Conservation (phyloP, 1,140 invertebrate species). For the Delia radicum region DNA sequence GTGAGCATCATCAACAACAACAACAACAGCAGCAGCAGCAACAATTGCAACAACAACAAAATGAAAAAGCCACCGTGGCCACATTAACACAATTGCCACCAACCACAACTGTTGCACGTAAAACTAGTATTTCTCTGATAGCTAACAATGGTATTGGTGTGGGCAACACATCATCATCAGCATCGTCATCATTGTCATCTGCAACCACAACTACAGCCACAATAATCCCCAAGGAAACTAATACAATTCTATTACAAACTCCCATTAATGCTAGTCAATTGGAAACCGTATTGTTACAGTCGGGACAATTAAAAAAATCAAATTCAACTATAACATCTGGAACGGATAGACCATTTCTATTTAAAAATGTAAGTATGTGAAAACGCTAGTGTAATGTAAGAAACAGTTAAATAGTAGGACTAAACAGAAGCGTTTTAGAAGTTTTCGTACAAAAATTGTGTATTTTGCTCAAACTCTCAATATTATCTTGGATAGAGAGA, state of each 20-base stretch:
- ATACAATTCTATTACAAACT: constrained; percentile 52
- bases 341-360: constrained; percentile 46
- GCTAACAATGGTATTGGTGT: not conserved
- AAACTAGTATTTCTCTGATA: constrained; percentile 29
- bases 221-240: constrained; percentile 24
- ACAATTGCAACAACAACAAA: constrained; percentile 24
- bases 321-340: constrained; percentile 31
- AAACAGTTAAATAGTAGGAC: no score
- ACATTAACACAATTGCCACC: constrained; percentile 48
- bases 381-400: no score
- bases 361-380: constrained; percentile 47
- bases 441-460: no score
- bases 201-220: not conserved
- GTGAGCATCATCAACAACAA: constrained; percentile 47
- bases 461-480: no score
- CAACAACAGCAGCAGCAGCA: constrained; percentile 33
- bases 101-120: constrained; percentile 37
- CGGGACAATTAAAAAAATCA: constrained; percentile 30
- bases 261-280: constrained; percentile 54
- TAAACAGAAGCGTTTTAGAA: no score
- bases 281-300: constrained; percentile 43
- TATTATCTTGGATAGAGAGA: no score
- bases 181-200: not conserved
- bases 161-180: not conserved
- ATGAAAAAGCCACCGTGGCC: constrained; percentile 36